Conservation (phyloP, 2,113 vertebrate species). For the Tragulus kanchil region DNA sequence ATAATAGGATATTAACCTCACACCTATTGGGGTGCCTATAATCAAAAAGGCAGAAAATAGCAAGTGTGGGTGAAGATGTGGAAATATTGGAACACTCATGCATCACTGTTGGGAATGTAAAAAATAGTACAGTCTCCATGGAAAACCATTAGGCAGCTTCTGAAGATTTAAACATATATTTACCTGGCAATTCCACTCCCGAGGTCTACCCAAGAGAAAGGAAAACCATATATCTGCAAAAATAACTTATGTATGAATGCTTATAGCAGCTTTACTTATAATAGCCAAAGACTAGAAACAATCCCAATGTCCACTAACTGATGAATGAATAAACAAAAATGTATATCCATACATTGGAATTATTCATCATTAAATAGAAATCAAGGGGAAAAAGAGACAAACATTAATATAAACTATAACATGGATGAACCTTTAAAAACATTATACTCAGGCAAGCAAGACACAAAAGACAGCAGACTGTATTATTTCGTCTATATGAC, state of each 20-base stretch:
- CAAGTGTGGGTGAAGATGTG: not conserved
- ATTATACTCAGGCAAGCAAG: not conserved
- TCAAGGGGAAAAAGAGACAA: not conserved
- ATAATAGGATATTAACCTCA: not conserved
- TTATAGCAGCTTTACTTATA: constrained; percentile 7
- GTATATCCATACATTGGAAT: not conserved
- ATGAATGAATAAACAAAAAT: not conserved
- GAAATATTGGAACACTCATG: not conserved
- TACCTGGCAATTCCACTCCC: not conserved
- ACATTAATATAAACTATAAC: not conserved
- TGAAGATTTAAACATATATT: constrained; percentile 28
- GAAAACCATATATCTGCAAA: not conserved
- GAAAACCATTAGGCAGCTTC: constrained; percentile 27
- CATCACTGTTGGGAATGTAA: not conserved
- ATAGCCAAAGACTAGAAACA: not conserved
- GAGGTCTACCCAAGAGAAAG: not conserved
- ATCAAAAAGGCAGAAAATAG: not conserved
- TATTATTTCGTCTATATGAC: not conserved
- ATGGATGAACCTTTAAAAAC: not conserved
- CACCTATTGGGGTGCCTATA: not conserved
- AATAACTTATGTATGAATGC: not conserved
- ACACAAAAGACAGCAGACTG: not conserved
- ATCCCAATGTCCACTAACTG: not conserved
- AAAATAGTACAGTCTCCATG: not conserved
- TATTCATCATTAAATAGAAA: not conserved